phyloP scores from a whole-genome alignment of 2,888 invertebrate species.

The Empis stercorea region DNA sequence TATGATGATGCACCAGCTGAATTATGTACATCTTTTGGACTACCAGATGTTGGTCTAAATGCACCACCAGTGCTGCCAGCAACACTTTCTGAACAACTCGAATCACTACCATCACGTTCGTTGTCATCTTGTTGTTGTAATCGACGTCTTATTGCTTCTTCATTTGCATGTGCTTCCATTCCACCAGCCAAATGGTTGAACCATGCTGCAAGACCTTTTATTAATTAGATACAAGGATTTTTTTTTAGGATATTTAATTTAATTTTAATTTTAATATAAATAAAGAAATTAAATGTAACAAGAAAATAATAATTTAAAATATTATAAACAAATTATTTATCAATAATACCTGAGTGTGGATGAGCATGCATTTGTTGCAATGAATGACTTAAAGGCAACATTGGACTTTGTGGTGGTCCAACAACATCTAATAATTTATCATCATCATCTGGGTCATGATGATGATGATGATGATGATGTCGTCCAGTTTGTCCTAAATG shows the following conservation, averaged over 20 bases:
- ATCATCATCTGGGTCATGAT: slow-evolving; percentile 54
- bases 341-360: slow-evolving; percentile 35
- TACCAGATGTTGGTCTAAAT: slow-evolving; percentile 38
- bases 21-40: slow-evolving; percentile 40
- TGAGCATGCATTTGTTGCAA: slow-evolving; percentile 38
- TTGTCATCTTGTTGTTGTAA: slow-evolving; percentile 49
- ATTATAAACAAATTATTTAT: background rate
- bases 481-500: slow-evolving; percentile 35
- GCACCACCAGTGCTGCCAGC: slow-evolving; percentile 37
- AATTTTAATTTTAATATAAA: background rate
- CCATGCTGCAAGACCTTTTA: slow-evolving; percentile 44
- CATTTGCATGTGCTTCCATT: slow-evolving; percentile 38
- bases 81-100: slow-evolving; percentile 56
- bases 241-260: background rate
- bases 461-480: slow-evolving; percentile 27
- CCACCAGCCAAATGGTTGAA: slow-evolving; percentile 46
- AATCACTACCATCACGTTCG: slow-evolving; percentile 55
- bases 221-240: slow-evolving; percentile 21
- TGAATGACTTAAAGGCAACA: slow-evolving; percentile 44
- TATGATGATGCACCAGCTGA: slow-evolving; percentile 45
- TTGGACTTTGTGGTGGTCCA: slow-evolving; percentile 71
- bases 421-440: slow-evolving; percentile 79
- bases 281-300: background rate
- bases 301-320: background rate
- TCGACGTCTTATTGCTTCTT: slow-evolving; percentile 34